Conservation (phyloP, 2,113 vertebrate species). For the Myxocyprinus asiaticus region DNA sequence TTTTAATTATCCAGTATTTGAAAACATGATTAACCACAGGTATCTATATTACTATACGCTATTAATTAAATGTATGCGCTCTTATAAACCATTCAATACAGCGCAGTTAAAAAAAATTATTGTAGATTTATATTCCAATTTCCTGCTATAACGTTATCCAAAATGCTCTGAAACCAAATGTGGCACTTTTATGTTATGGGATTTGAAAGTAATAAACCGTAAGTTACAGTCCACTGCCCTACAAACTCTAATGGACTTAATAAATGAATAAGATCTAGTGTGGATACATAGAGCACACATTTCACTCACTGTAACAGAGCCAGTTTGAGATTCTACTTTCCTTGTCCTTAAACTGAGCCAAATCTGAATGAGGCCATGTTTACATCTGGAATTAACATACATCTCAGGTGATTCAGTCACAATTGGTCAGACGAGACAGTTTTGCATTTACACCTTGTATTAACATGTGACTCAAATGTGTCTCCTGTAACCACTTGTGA, state of each 20-base stretch:
- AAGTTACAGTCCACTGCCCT: slow-evolving; percentile 67
- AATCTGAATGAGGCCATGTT: too few relatives aligned
- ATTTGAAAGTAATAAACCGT: slow-evolving; percentile 66
- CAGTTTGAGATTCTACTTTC: slow-evolving; percentile 50
- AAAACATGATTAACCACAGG: too few relatives aligned
- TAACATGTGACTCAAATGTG: too few relatives aligned
- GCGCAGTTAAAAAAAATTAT: not conserved
- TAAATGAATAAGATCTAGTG: slow-evolving; percentile 56
- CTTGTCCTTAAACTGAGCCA: not conserved
- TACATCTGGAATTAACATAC: too few relatives aligned
- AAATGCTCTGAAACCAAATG: slow-evolving; percentile 50
- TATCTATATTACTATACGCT: too few relatives aligned
- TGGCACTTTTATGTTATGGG: slow-evolving; percentile 56
- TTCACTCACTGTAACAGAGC: slow-evolving; percentile 3
- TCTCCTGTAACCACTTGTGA: too few relatives aligned
- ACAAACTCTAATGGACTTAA: slow-evolving; percentile 74
- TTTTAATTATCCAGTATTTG: too few relatives aligned
- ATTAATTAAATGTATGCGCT: too few relatives aligned
- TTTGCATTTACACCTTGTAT: too few relatives aligned
- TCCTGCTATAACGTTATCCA: slow-evolving; percentile 44
- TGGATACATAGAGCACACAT: slow-evolving; percentile 8
- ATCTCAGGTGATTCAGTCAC: too few relatives aligned
- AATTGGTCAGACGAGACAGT: too few relatives aligned
- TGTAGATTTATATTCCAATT: slow-evolving; percentile 44
- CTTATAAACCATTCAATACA: slow-evolving; percentile 7